Conservation (phyloP, 2,797 vertebrate genomes). For the Acanthurus leucopareius region DNA sequence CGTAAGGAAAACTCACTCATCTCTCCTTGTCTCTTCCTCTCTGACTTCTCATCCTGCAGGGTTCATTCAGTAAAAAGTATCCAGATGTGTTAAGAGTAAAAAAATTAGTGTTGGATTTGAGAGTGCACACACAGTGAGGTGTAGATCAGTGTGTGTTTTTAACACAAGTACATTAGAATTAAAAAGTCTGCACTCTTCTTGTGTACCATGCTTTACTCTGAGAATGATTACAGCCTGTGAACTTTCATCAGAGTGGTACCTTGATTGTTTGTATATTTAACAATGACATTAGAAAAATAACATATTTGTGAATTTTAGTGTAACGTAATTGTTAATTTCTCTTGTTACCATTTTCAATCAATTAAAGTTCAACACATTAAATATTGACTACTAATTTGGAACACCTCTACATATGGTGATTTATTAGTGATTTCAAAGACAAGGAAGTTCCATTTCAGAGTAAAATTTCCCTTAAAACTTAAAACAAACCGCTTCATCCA, state of each 20-base stretch:
- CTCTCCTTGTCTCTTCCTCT: constrained; percentile 20
- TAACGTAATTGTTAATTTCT: too few relatives aligned
- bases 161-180: background rate
- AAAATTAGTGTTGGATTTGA: background rate
- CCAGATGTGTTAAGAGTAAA: constrained; percentile 3
- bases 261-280: too few relatives aligned
- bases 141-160: background rate
- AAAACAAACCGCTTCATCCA: background rate
- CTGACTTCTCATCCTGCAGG: constrained; percentile 8
- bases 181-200: background rate
- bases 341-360: too few relatives aligned
- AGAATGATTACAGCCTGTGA: background rate
- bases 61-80: constrained; percentile 5
- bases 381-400: too few relatives aligned
- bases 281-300: too few relatives aligned
- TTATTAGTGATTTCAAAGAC: background rate
- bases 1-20: constrained; percentile 42
- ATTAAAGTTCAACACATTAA: too few relatives aligned
- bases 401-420: background rate
- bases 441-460: background rate
- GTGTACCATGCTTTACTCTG: background rate
- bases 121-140: background rate
- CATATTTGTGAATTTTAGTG: too few relatives aligned
- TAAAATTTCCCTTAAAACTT: background rate
- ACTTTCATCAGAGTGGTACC: background rate